These are phyloP conservation scores for Thalassarche chlororhynchos DNA, from an alignment of 2,113 vertebrate species.

Conservation along the genomic window DNA sequence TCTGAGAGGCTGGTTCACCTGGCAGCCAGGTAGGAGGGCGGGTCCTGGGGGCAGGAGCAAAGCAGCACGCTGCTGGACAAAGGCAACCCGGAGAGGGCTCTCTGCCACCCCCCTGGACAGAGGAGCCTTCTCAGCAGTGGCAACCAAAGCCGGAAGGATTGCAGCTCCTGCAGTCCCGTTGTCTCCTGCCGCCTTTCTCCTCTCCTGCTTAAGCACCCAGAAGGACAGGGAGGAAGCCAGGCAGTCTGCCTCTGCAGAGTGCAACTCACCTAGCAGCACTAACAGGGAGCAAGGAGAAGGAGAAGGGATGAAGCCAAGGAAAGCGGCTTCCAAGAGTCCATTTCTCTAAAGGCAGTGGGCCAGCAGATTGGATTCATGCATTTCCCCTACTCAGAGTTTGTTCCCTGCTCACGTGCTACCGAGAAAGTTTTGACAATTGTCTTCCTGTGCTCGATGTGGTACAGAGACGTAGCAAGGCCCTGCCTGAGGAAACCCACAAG, in stretches of 20 bases:
- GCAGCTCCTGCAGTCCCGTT: background rate
- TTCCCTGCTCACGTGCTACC: background rate
- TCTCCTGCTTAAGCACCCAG: background rate
- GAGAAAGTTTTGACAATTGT: background rate
- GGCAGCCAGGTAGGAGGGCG: constrained; percentile 38
- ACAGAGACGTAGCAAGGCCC: background rate
- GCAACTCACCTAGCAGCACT: background rate
- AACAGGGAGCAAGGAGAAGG: background rate
- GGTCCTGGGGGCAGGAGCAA: background rate
- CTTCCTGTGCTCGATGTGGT: rapidly evolving
- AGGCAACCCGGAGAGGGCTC: background rate
- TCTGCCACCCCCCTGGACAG: background rate
- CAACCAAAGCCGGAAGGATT: background rate
- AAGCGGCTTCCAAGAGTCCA: rapidly evolving
- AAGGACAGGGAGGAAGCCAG: background rate
- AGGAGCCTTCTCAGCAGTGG: background rate
- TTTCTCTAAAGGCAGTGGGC: background rate
- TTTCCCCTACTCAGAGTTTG: background rate
- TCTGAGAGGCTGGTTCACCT: background rate
- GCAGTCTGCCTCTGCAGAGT: background rate
- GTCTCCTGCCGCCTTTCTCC: background rate
- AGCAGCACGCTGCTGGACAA: background rate
- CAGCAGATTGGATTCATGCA: background rate
- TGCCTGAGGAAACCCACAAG: rapidly evolving
- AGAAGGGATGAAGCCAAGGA: background rate